These are phyloP conservation scores for Nyctalus aviator DNA, from an alignment of 2,797 vertebrate genomes.

Conservation along the genomic window DNA sequence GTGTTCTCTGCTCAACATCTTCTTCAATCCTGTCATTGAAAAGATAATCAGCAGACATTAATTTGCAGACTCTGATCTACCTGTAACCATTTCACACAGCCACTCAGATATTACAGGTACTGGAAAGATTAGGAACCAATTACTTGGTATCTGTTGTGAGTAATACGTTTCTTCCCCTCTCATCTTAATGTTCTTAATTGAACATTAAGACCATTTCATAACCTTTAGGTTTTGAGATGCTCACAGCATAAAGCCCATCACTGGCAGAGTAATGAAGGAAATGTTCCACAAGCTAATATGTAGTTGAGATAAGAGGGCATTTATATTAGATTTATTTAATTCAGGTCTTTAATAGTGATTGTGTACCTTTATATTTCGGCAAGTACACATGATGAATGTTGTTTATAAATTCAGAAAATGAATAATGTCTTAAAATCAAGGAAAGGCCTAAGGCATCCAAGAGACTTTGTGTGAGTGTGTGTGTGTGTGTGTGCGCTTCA, in stretches of 20 bases:
- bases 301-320: neutral
- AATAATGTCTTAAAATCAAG: slow-evolving; percentile 27
- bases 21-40: too few relatives aligned
- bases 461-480: neutral
- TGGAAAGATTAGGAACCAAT: neutral
- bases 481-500: too few relatives aligned
- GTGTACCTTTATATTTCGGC: neutral
- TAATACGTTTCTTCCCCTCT: neutral
- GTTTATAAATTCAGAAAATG: slow-evolving; percentile 20
- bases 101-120: neutral
- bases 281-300: neutral
- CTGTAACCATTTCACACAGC: neutral
- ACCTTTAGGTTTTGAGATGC: slow-evolving; percentile 40
- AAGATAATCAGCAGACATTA: too few relatives aligned
- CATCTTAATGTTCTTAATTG: neutral
- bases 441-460: neutral
- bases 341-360: neutral
- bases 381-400: neutral
- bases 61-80: neutral
- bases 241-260: neutral
- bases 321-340: neutral
- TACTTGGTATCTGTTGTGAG: neutral
- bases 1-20: too few relatives aligned
- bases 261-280: neutral
- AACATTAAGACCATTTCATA: neutral